Evolutionary conservation across 2,113 vertebrate species (phyloP).

Genomic region (Nipponia nippon): DNA sequence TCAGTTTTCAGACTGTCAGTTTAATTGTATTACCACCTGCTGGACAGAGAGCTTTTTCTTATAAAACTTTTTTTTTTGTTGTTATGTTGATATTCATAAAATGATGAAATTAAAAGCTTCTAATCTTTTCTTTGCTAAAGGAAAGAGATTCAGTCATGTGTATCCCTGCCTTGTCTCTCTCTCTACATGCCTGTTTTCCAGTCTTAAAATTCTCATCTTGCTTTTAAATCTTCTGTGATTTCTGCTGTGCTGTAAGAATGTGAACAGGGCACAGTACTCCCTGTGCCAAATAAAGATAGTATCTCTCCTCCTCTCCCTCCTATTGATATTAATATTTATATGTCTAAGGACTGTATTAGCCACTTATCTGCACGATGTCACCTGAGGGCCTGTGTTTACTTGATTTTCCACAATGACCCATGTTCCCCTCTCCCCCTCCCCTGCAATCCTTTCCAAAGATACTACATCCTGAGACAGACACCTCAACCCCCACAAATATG

Average conservation of each 20-base stretch:
- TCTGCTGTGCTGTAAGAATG: not conserved
- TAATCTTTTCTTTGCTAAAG: not conserved
- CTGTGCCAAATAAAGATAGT: not conserved
- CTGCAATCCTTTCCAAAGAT: not conserved
- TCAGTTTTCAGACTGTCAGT: not conserved
- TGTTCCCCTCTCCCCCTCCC: not conserved
- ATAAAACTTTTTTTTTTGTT: not conserved
- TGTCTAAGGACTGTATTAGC: not conserved
- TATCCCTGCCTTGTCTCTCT: not conserved
- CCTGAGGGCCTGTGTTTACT: not conserved
- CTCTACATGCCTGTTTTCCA: not conserved
- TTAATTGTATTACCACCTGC: not conserved
- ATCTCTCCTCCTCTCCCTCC: not conserved
- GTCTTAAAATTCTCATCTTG: not conserved
- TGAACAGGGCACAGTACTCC: not conserved
- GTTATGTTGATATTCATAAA: not conserved
- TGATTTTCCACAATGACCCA: not conserved
- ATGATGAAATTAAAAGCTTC: not conserved
- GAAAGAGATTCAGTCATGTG: not conserved
- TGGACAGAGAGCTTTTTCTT: not conserved
- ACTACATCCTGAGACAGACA: not conserved
- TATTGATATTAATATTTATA: not conserved
- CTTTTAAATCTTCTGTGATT: not conserved
- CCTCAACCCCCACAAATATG: not conserved
- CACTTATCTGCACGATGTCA: not conserved